Evolutionary conservation across 2,797 vertebrate genomes (phyloP).

Genomic region (Sebastes vulpes): DNA sequence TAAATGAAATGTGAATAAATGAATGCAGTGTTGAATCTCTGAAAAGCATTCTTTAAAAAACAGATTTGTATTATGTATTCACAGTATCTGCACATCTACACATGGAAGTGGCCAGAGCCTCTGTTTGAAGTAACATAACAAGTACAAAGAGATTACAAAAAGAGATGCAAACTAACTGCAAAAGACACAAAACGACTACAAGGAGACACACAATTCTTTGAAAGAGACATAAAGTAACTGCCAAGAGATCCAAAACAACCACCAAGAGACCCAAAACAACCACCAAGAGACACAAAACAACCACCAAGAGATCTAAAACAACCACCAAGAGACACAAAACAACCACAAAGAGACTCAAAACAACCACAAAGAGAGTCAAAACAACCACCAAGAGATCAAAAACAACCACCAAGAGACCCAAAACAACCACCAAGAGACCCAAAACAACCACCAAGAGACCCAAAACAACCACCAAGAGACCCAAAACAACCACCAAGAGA

Average conservation of each 20-base stretch:
- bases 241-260: accelerated
- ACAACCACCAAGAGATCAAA: accelerated
- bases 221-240: not conserved
- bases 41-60: not conserved
- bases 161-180: no score
- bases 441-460: no score
- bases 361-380: no score
- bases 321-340: not conserved
- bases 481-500: not conserved
- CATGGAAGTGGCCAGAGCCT: not conserved
- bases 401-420: no score
- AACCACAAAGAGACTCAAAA: no score
- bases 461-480: no score
- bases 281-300: not conserved
- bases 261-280: no score
- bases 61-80: not conserved
- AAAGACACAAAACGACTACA: no score
- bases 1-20: not conserved
- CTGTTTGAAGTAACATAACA: not conserved
- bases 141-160: not conserved
- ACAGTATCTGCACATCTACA: not conserved
- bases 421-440: accelerated
- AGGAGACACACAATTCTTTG: no score
- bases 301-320: not conserved
- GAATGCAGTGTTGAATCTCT: not conserved